A percentile compares a stretch with the other conserved stretches of the same genome.
Conservation (phyloP, 2,797 vertebrate genomes). For the Pygocentrus nattereri region DNA sequence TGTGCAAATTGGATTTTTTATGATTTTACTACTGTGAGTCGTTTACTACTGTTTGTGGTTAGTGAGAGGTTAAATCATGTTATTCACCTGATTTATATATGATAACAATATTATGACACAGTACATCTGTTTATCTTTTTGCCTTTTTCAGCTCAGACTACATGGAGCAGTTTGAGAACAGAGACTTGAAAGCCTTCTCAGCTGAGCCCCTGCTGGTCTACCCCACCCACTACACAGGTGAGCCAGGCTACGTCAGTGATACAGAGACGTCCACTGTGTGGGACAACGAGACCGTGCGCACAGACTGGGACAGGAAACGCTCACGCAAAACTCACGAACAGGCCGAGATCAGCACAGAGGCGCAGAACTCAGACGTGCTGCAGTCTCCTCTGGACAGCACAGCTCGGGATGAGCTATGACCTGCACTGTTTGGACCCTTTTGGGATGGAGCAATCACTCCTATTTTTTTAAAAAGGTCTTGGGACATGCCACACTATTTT, state of each 20-base stretch:
- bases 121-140: too few species aligned
- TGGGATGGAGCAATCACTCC: slow-evolving; percentile 24
- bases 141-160: slow-evolving; percentile 81
- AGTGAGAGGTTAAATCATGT: too few species aligned
- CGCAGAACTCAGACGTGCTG: slow-evolving; percentile 88
- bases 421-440: slow-evolving; percentile 11
- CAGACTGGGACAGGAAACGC: slow-evolving; percentile 90
- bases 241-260: slow-evolving; percentile 91
- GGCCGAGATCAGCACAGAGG: slow-evolving; percentile 86
- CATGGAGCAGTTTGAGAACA: slow-evolving; percentile 84
- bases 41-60: too few species aligned
- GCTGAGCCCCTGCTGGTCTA: slow-evolving; percentile 92
- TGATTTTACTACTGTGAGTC: too few species aligned
- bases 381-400: slow-evolving; percentile 88
- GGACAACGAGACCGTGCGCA: slow-evolving; percentile 86
- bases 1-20: too few species aligned
- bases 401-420: slow-evolving; percentile 91
- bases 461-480: slow-evolving; percentile 17
- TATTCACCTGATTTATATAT: too few species aligned
- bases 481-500: neutral
- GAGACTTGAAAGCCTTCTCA: slow-evolving; percentile 88
- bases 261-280: slow-evolving; percentile 93
- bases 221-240: slow-evolving; percentile 93
- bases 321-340: slow-evolving; percentile 90
- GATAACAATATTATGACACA: neutral